A percentile compares a stretch with the other conserved stretches of the same genome.
Conservation (phyloP, 2,113 vertebrate species). For the Onychorhynchus coronatus region DNA sequence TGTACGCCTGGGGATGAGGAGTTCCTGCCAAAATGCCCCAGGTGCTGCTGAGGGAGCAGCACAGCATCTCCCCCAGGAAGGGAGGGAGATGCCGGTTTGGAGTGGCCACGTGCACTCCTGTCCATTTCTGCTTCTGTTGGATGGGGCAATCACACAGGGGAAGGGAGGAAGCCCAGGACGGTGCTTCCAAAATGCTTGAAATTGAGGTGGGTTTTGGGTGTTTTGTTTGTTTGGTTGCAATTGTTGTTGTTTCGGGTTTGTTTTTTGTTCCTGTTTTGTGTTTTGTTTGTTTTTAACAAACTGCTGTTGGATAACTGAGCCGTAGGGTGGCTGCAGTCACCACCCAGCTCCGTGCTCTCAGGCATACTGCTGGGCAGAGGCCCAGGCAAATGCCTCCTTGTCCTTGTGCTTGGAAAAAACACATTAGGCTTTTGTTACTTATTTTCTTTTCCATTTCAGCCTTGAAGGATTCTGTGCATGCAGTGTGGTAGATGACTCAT, state of each 20-base stretch:
- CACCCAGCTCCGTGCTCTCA: background rate
- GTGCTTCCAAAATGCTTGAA: background rate
- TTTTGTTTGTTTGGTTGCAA: no score
- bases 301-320: background rate
- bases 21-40: background rate
- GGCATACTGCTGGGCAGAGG: background rate
- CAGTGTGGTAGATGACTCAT: background rate
- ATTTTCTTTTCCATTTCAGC: background rate
- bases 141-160: background rate
- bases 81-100: background rate
- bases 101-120: background rate
- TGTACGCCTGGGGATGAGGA: background rate
- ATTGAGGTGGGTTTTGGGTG: background rate
- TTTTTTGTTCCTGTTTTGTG: background rate
- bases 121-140: background rate
- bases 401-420: accelerated
- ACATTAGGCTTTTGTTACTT: background rate
- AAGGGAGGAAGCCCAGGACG: background rate
- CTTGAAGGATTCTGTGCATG: background rate
- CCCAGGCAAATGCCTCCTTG: background rate
- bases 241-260: no score
- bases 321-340: background rate
- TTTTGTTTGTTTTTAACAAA: no score
- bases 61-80: accelerated
- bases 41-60: background rate